Percentiles rank a stretch among this genome's conserved stretches.
Evolutionary conservation across 2,113 vertebrate genomes (phyloP).

Genomic region (Heterocephalus glaber): DNA sequence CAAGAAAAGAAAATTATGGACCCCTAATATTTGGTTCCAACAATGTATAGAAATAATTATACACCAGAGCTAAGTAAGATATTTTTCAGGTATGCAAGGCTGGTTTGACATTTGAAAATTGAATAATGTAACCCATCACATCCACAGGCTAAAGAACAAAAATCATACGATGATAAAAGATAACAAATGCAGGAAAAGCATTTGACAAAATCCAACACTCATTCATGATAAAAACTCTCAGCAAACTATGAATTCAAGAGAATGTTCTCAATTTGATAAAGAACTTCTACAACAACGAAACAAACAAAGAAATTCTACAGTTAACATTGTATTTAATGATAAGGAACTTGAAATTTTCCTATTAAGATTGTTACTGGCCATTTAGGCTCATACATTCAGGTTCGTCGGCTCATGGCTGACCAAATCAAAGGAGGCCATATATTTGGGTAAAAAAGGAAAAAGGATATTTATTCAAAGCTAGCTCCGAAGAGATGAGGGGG

Average conservation of each 20-base stretch:
- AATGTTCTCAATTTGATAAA: not conserved
- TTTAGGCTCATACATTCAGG: not conserved
- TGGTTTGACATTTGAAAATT: not conserved
- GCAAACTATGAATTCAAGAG: not conserved
- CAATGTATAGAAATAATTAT: not conserved
- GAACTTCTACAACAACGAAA: not conserved
- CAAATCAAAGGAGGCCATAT: not conserved
- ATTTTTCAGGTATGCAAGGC: not conserved
- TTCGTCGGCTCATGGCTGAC: too few species aligned
- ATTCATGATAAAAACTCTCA: not conserved
- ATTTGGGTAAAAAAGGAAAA: not conserved
- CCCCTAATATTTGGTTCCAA: not conserved
- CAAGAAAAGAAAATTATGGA: not conserved
- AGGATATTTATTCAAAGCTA: not conserved
- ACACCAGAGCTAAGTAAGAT: not conserved
- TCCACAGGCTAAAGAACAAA: not conserved
- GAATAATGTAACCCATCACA: not conserved
- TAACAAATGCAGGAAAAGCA: not conserved
- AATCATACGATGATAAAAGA: not conserved
- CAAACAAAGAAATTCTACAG: not conserved
- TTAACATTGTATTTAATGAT: not conserved
- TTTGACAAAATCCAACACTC: not conserved
- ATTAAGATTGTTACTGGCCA: not conserved
- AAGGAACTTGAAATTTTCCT: not conserved
- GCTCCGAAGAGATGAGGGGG: not conserved